Evolutionary conservation across 2,888 invertebrate species (phyloP).

Genomic region (Gastrophysa polygoni): DNA sequence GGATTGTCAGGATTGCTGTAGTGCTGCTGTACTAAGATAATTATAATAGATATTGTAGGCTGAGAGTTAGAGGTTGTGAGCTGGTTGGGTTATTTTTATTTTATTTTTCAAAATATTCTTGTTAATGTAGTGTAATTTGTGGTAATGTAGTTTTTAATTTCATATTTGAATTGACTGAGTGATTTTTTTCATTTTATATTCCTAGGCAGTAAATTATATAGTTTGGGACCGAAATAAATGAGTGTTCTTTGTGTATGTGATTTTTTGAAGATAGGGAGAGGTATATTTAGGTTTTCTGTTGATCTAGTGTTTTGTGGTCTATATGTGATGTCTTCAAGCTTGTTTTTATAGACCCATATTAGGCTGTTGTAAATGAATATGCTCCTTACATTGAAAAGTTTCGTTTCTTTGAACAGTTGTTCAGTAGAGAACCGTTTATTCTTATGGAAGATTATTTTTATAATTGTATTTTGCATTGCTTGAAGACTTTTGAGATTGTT

Average conservation of each 20-base stretch:
- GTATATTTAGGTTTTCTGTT: constrained; percentile 1
- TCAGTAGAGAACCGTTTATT: neutral
- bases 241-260: constrained; percentile 2
- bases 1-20: neutral
- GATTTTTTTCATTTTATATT: constrained; percentile 3
- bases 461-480: neutral
- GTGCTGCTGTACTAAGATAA: neutral
- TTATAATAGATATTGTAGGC: neutral
- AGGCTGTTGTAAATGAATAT: constrained; percentile 9
- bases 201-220: neutral
- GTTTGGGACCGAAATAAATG: neutral
- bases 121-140: neutral
- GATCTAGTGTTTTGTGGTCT: neutral
- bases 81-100: neutral
- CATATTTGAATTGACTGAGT: constrained; percentile 6
- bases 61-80: neutral
- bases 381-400: constrained; percentile 1
- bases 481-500: constrained; percentile 1
- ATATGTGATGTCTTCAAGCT: neutral
- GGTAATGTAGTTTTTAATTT: constrained; percentile 4
- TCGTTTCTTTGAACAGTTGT: no score
- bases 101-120: neutral
- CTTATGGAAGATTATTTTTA: constrained; percentile 2
- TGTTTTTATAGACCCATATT: constrained; percentile 6
- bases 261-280: constrained; percentile 9